phyloP scores from a whole-genome alignment of 2,888 invertebrate species.

The Chrysolina oricalcia region DNA sequence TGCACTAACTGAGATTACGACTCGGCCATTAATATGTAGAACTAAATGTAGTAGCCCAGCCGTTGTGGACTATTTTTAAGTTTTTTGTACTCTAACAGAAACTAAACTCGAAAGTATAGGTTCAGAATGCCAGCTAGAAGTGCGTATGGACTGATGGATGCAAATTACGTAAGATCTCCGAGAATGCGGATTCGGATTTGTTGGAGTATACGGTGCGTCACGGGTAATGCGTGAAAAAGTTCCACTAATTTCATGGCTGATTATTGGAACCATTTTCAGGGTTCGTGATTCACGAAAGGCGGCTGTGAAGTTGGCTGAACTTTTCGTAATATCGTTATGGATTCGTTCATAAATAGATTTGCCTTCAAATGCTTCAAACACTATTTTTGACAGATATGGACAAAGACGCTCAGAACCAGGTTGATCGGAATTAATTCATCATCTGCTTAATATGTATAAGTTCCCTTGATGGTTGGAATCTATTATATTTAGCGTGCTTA shows the following conservation, averaged over 20 bases:
- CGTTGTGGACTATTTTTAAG: conserved; percentile 44
- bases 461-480: no score
- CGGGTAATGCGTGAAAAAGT: not conserved
- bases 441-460: no score
- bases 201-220: not conserved
- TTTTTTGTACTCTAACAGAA: conserved; percentile 20
- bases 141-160: conserved; percentile 5
- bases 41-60: conserved; percentile 29
- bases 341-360: no score
- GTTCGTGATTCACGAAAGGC: not conserved
- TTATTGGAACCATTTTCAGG: not conserved
- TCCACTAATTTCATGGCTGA: not conserved
- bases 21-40: conserved; percentile 48
- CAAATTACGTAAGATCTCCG: conserved; percentile 9
- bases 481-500: no score
- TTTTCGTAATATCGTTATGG: no score
- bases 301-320: no score
- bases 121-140: not conserved
- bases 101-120: conserved; percentile 2
- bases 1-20: conserved; percentile 48
- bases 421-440: no score
- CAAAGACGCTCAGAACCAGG: no score
- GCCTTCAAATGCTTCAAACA: no score
- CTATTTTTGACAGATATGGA: no score
- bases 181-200: conserved; percentile 11